phyloP scores from a whole-genome alignment of 1,140 invertebrate species.

The Lepidurus couesii region DNA sequence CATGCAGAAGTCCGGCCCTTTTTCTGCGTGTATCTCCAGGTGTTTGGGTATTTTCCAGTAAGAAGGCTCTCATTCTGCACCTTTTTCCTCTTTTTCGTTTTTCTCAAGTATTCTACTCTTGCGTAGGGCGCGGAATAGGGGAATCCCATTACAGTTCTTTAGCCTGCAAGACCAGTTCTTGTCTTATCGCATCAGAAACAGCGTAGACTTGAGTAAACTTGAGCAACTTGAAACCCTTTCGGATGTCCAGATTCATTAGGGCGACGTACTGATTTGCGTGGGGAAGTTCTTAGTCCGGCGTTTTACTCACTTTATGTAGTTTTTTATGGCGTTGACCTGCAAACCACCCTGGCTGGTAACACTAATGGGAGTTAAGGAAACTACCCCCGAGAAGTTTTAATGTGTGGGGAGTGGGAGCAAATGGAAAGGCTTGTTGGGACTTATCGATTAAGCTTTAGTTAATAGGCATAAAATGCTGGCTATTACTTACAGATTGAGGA shows the following conservation, averaged over 20 bases:
- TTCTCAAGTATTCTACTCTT: not conserved
- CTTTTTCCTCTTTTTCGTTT: not conserved
- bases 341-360: not conserved
- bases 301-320: not conserved
- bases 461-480: not conserved
- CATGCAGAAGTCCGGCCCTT: constrained; percentile 7
- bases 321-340: not conserved
- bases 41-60: not conserved
- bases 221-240: constrained; percentile 1
- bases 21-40: constrained; percentile 4
- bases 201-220: not conserved
- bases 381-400: not conserved
- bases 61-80: not conserved
- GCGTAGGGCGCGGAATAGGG: not conserved
- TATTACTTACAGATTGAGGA: constrained; percentile 4
- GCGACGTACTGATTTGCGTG: constrained; percentile 3
- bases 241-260: not conserved
- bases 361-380: not conserved
- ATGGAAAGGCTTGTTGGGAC: not conserved
- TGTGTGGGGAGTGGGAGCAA: not conserved
- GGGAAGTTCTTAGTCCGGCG: not conserved
- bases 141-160: not conserved
- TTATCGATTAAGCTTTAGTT: constrained; percentile 6
- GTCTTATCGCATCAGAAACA: not conserved
- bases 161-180: not conserved